Conservation (phyloP, 2,113 vertebrate species). For the Xyrauchen texanus region DNA sequence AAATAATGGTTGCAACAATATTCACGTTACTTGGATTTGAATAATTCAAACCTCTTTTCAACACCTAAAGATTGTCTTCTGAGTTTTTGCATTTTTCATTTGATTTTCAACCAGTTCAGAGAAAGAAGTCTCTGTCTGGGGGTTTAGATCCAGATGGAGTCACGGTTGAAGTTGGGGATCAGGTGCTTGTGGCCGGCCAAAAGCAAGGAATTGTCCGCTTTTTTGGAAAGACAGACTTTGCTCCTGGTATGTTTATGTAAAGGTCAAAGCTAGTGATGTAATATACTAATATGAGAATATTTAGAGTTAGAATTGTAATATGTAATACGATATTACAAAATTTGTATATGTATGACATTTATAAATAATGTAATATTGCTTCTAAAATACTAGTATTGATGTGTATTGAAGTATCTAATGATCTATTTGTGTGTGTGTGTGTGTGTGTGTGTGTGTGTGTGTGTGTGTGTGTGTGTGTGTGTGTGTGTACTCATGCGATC, state of each 20-base stretch:
- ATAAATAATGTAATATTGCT: too few species aligned
- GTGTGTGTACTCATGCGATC: conserved; percentile 22
- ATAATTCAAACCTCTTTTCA: too few species aligned
- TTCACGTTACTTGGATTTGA: too few species aligned
- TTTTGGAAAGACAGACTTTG: conserved; percentile 91
- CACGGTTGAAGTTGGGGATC: conserved; percentile 87
- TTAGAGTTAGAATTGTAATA: too few species aligned
- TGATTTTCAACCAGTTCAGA: conserved; percentile 65
- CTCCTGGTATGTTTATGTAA: conserved; percentile 74
- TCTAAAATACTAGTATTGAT: not conserved
- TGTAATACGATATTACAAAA: too few species aligned
- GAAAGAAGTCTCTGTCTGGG: conserved; percentile 79
- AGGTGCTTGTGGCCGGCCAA: conserved; percentile 88
- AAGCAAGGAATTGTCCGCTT: conserved; percentile 85
- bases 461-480: not conserved
- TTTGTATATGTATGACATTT: too few species aligned
- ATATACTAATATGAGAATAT: too few species aligned
- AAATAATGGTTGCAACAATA: too few species aligned
- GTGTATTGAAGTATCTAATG: not conserved
- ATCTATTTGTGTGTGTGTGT: not conserved
- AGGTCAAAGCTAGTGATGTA: not conserved
- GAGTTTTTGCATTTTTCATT: not conserved
- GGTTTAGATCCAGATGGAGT: conserved; percentile 83
- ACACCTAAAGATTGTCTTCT: too few species aligned
- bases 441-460: not conserved